A percentile compares a stretch with the other conserved stretches of the same genome.
phyloP scores from a whole-genome alignment of 2,797 vertebrate genomes.

The Megaceryle alcyon region DNA sequence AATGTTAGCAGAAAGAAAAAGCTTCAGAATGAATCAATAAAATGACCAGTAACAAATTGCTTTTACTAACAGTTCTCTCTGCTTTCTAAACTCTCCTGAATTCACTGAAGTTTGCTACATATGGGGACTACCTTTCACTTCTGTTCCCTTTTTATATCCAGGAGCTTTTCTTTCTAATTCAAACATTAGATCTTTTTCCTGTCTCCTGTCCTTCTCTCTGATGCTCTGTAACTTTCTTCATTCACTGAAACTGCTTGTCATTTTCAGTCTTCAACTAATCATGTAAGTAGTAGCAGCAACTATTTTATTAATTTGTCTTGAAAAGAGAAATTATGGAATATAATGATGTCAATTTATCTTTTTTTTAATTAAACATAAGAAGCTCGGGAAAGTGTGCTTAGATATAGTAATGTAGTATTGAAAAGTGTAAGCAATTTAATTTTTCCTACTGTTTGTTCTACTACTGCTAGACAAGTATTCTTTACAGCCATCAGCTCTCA shows the following conservation, averaged over 20 bases:
- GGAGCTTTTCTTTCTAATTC: not conserved
- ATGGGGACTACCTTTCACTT: not conserved
- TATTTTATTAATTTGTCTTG: not conserved
- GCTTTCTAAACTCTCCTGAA: not conserved
- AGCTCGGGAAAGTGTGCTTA: not conserved
- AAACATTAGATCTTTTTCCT: not conserved
- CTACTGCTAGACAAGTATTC: not conserved
- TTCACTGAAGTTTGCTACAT: not conserved
- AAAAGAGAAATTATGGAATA: not conserved
- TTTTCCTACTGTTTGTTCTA: not conserved
- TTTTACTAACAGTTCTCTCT: not conserved
- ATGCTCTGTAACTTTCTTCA: not conserved
- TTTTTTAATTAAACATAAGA: constrained; percentile 54
- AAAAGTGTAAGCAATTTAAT: constrained; percentile 31
- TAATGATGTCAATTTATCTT: constrained; percentile 9
- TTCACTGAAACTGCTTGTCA: not conserved
- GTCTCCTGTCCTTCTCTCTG: not conserved
- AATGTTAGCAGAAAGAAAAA: not conserved
- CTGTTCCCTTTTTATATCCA: not conserved
- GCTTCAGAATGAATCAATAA: not conserved
- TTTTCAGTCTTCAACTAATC: not conserved
- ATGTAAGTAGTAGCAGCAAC: not conserved
- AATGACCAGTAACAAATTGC: not conserved
- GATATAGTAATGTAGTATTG: not conserved
- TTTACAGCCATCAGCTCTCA: not conserved